Conservation (phyloP, 1,140 invertebrate species). For the Heliothis virescens region DNA sequence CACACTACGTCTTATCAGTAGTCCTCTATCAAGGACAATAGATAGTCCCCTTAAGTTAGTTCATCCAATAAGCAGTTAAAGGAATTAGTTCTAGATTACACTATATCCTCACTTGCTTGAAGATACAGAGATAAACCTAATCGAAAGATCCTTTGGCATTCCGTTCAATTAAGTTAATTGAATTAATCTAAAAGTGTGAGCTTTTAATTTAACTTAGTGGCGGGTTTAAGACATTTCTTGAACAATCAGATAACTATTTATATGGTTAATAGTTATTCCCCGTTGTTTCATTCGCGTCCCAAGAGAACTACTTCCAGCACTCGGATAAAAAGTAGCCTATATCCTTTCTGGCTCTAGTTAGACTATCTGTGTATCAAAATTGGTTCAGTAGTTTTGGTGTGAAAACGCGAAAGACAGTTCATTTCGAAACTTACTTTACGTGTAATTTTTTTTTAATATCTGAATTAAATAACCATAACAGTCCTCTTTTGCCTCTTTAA, state of each 20-base stretch:
- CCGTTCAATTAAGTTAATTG: conserved; percentile 2
- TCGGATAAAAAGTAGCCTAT: too few species aligned
- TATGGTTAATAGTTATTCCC: too few species aligned
- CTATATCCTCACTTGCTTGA: neutral
- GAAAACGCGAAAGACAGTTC: too few species aligned
- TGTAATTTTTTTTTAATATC: too few species aligned
- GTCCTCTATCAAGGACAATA: neutral
- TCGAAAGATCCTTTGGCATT: neutral
- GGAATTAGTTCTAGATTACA: conserved; percentile 18
- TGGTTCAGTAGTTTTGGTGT: too few species aligned
- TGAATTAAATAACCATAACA: too few species aligned
- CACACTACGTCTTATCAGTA: neutral
- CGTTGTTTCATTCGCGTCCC: too few species aligned
- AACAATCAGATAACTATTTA: neutral
- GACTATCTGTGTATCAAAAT: too few species aligned
- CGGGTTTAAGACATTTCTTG: neutral
- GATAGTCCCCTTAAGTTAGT: neutral
- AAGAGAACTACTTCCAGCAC: too few species aligned
- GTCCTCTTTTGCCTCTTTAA: neutral
- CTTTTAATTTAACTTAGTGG: neutral
- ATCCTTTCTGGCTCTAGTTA: too few species aligned
- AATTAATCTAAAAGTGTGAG: conserved; percentile 1
- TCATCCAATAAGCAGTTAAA: conserved; percentile 34
- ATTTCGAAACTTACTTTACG: too few species aligned
- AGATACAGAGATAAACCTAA: conserved; percentile 6